These are phyloP conservation scores for Drosophila engyochracea DNA, from an alignment of 2,888 invertebrate species.

Conservation along the genomic window DNA sequence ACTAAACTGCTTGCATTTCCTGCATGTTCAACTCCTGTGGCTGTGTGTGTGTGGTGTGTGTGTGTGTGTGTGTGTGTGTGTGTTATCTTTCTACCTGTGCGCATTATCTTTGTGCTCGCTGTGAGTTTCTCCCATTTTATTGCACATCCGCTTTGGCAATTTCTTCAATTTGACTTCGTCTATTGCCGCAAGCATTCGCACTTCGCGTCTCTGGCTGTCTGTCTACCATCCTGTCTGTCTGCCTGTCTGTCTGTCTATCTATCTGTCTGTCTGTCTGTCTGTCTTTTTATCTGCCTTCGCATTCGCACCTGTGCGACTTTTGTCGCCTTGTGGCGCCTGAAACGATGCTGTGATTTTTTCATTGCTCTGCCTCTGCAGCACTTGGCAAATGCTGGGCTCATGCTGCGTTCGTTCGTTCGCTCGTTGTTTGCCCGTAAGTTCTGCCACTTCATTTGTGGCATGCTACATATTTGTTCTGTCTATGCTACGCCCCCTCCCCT, in stretches of 20 bases:
- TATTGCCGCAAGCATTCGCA: slow-evolving; percentile 21
- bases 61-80: not conserved
- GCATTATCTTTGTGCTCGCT: slow-evolving; percentile 13
- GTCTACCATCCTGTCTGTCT: slow-evolving; percentile 3
- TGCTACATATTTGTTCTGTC: slow-evolving; percentile 25
- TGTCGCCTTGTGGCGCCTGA: slow-evolving; percentile 55
- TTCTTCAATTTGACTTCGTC: slow-evolving; percentile 57
- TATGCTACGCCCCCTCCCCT: not conserved
- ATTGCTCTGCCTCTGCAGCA: slow-evolving; percentile 21
- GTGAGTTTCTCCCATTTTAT: slow-evolving; percentile 63
- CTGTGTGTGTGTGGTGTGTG: not conserved
- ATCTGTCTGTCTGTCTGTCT: slow-evolving; percentile 1
- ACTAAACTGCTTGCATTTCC: slow-evolving; percentile 32
- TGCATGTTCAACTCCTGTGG: not conserved
- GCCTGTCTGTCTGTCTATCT: not conserved
- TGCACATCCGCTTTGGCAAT: slow-evolving; percentile 68
- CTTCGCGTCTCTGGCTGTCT: slow-evolving; percentile 3
- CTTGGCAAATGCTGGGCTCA: slow-evolving; percentile 10
- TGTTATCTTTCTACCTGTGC: slow-evolving; percentile 8
- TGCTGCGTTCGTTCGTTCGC: not conserved
- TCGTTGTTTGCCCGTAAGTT: slow-evolving; percentile 30
- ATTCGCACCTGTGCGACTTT: slow-evolving; percentile 44
- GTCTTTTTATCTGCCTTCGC: slow-evolving; percentile 8
- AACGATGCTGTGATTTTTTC: slow-evolving; percentile 71
- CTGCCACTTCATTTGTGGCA: slow-evolving; percentile 72